Base-by-base conservation (phyloP, 1,140 invertebrate genomes). In the Drosophila gunungcola region DNA sequence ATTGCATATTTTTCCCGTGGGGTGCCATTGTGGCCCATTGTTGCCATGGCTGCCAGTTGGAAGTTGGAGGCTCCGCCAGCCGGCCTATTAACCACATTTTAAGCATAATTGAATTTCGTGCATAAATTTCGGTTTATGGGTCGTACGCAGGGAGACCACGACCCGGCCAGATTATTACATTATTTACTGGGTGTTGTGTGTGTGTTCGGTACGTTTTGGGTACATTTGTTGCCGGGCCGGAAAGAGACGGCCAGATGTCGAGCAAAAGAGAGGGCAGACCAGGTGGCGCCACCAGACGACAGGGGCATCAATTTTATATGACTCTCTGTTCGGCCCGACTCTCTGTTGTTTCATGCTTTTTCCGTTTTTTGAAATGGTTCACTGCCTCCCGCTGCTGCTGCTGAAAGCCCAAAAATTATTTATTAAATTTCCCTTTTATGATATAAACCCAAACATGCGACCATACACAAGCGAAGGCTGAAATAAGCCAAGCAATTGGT, bases 51-150 rank as follows among this genome's bases (percentile, higher is more conserved):
- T 69, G 56, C 55, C 73, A 60, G 54, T 63, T 21, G 74, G 56
- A 69, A 60, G 54, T 63, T 21, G 74, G 56, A 69, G 63, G 34
- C 68, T 54, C 54, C 74, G 51, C 57, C 69, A 67, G 79, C 63
- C 75, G 80, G 83, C 83, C 83, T 88, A 88, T 88, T 88, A 88
- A 88, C 83, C 83, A 88, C 83, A 88, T 88, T 88, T 88, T 88
- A 88, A 88, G 83, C 83, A 88, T 88, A 88, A 88, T 88, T 88
- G 83, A 88, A 88, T 88, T 88, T 88, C 68, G 83, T 88, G 83
- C 83, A 88, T 88, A 88, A 88, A 88, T 88, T 88, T 88, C 73
- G 75, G 83, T 88, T 88, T 88, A 88, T 88, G 83, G 84, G 83
- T 68, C 64, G 68, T 70, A n/a, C 76, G 76, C 76, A 55, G 75